Evolutionary conservation across 2,797 vertebrate genomes (phyloP), one percentile per base, ranked within the genome.

Genomic region (Otolemur crassicaudatus): DNA sequence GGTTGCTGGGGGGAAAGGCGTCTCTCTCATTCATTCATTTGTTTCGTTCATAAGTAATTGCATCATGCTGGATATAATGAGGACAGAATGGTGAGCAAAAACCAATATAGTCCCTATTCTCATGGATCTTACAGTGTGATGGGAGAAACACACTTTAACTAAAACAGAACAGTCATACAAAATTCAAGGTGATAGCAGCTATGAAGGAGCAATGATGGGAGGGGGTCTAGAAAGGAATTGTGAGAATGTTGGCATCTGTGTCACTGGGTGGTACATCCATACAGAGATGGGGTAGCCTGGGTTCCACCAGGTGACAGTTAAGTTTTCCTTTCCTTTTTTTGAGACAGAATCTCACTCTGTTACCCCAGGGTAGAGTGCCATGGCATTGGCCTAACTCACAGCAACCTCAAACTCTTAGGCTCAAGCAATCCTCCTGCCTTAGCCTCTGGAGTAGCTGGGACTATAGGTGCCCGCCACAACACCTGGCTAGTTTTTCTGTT

Each of bases 141-240:
- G 3, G 11, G 27, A 40, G n/a, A 95, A 87, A 63, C 20, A 40
- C 84, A 77, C 14, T 25, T 22, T 70, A 16, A 92, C 65, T 37
- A 61, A 91, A 86, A 81, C 13, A 76, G 31, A 11, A 53, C 19
- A 85, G 8, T 80, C 43, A 20, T 5, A 12, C 16, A 69, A 73
- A 73, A 37, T 65, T 9, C 58, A 73, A 60, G 76, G 27, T 17
- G 20, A 29, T 4, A 56, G 56, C n/a, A 72, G 37, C 77, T 49
- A 0, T 34, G 37, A 65, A 46, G 43, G 67, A 73, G 12, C 0
- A 0, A 12, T 29, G 12, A 27, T 43, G 58, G 27, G 14, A 20
- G 49, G 25, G 63, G 29, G 10, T 23, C 17, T 58, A 16, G 16
- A 73, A 46, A 65, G 69, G 9, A 0, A 53, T 53, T 53, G 49